Base-by-base conservation (phyloP, 2,888 invertebrate genomes). In the Chrysomela aeneicollis region DNA sequence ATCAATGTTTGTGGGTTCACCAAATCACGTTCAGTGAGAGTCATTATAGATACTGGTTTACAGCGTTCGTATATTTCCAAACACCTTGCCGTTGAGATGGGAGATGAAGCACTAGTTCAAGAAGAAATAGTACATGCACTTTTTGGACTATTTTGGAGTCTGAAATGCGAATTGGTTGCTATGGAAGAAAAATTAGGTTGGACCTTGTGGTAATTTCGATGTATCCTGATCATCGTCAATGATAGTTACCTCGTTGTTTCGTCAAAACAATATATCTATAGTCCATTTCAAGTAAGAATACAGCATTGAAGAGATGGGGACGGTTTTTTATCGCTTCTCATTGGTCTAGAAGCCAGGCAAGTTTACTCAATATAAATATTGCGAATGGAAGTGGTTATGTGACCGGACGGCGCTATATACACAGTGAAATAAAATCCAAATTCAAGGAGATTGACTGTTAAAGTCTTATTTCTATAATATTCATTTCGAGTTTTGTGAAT, bases 221-320 rank as follows among this genome's bases (percentile, higher is more conserved):
- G 1, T 26, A 17, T 10, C 21, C n/a, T 12, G 18, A 51, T 51
- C 51, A 17, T 26, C 26, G 15, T 51, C 51, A 1, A 26, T 51
- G 30, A 51, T 51, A 22, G 51, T 26, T 22, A 26, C 51, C 22
- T 26, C 30, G 9, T 51, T 51, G n/a, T 51, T 30, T 8, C 22
- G 51, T 51, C 51, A n/a, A 30, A 51, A 51, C n/a, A 5, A 51
- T n/a, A 51, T 30, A 22, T 51, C 51, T n/a, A n/a, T n/a, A n/a
- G n/a, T n/a, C n/a, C n/a, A n/a, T n/a, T n/a, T n/a, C n/a, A n/a
- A n/a, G n/a, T n/a, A n/a, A n/a, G n/a, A n/a, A n/a, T n/a, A n/a
- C n/a, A n/a, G n/a, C n/a, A n/a, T n/a, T n/a, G n/a, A n/a, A n/a
- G n/a, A n/a, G n/a, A n/a, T n/a, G n/a, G n/a, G n/a, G n/a, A n/a